A percentile compares a stretch with the other conserved stretches of the same genome.
phyloP scores from a whole-genome alignment of 2,888 invertebrate genomes.

The Cynaeus angustus region DNA sequence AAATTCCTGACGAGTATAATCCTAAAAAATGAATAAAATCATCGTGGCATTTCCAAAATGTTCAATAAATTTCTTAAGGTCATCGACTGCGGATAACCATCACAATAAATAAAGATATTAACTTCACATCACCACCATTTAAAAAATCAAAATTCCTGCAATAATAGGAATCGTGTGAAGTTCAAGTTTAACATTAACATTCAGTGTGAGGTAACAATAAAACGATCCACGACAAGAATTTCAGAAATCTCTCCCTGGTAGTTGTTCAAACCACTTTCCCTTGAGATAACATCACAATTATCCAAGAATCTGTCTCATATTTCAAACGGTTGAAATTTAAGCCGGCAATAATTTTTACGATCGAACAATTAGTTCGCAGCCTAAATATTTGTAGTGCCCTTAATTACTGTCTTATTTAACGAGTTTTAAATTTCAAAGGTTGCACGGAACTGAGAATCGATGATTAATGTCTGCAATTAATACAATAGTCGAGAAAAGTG shows the following conservation, averaged over 20 bases:
- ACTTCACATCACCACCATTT: not conserved
- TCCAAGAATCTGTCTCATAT: not conserved
- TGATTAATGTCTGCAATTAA: not conserved
- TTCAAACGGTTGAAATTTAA: not conserved
- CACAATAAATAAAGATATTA: not conserved
- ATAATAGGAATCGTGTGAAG: not conserved
- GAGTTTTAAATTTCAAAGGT: conserved; percentile 2
- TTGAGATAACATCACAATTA: not conserved
- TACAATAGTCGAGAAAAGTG: conserved; percentile 5
- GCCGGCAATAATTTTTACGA: not conserved
- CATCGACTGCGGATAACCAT: not conserved
- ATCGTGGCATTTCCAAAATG: not conserved
- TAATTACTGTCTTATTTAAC: conserved; percentile 4
- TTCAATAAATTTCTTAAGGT: not conserved
- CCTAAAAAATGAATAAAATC: no score
- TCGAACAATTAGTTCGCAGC: conserved; percentile 1
- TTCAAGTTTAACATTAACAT: not conserved
- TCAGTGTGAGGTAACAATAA: not conserved
- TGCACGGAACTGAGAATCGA: not conserved
- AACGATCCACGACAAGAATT: not conserved
- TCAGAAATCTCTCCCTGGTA: no score
- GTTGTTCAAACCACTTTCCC: not conserved
- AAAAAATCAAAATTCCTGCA: conserved; percentile 2
- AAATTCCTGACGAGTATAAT: no score
- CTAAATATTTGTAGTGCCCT: conserved; percentile 3